phyloP scores from a whole-genome alignment of 2,888 invertebrate genomes.

The Drosophila pseudotalamancana region DNA sequence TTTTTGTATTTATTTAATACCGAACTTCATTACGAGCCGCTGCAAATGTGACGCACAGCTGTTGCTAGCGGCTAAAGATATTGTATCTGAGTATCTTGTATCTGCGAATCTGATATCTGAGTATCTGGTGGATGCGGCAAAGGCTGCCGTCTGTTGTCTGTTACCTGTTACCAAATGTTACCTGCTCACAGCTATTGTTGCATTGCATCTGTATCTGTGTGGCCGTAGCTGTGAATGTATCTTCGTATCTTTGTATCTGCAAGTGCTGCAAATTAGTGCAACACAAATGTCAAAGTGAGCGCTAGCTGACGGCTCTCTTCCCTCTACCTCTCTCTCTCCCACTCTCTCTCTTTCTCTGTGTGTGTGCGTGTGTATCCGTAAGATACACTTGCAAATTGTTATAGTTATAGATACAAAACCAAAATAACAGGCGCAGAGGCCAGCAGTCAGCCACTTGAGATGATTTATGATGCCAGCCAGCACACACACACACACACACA shows the following conservation, averaged over 20 bases:
- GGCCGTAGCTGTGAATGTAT: slow-evolving; percentile 7
- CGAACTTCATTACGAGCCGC: slow-evolving; percentile 21
- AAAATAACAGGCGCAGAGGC: slow-evolving; percentile 43
- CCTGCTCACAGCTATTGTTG: not conserved
- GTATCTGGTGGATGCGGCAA: slow-evolving; percentile 52
- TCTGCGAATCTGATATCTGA: no score
- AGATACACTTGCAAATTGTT: slow-evolving; percentile 73
- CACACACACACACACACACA: slow-evolving; percentile 25
- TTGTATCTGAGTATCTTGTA: no score
- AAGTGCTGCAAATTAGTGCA: slow-evolving; percentile 58
- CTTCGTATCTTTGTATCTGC: slow-evolving; percentile 18
- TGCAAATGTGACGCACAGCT: slow-evolving; percentile 67
- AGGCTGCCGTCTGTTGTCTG: not conserved
- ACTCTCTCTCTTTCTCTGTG: slow-evolving; percentile 3
- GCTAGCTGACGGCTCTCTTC: slow-evolving; percentile 26
- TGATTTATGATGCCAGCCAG: slow-evolving; percentile 80
- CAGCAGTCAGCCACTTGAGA: slow-evolving; percentile 69
- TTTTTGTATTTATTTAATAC: no score
- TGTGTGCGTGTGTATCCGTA: slow-evolving; percentile 37
- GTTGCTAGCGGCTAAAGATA: slow-evolving; percentile 48
- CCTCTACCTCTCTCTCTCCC: not conserved
- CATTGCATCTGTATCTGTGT: not conserved
- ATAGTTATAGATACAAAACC: slow-evolving; percentile 60
- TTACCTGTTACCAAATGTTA: slow-evolving; percentile 56
- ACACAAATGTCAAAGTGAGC: slow-evolving; percentile 48